Evolutionary conservation across 2,797 vertebrate genomes (phyloP), one percentile per base, ranked within the genome.

Genomic region (Sparus aurata): DNA sequence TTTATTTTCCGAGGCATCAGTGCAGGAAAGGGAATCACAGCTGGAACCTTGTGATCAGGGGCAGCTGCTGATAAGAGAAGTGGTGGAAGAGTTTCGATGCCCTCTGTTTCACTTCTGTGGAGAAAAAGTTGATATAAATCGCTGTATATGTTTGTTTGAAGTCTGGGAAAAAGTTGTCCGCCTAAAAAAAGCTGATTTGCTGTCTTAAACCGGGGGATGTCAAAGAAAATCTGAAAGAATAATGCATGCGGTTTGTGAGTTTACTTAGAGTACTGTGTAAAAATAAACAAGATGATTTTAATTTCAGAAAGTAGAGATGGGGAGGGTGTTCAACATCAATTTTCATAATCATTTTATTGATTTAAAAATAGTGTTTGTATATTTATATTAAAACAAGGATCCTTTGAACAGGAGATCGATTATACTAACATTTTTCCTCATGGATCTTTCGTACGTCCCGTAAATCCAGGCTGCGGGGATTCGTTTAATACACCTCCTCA

Each of bases 401-500:
- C 53, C 34, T 69, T 69, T 73, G 41, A 78, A 64, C 17, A 3
- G 20, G 41, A 65, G 47, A 77, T 84, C 59, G 76, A 66, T 87
- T 69, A 64, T 79, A 59, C 18, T 63, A 80, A 71, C 38, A 50
- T 77, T 72, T 58, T 43, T n/a, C 30, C 38, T 75, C 46, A 55
- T 60, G 41, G 45, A 81, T 77, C 27, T 83, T 59, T 70, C 69
- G 60, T 18, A 59, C 63, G 65, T 85, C 79, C 69, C 8, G 25
- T 65, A 68, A 89, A 81, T 53, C 12, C 34, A 62, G 58, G 58
- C 80, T 76, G 64, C 49, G 57, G 84, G 81, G 76, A 73, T 73
- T 59, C 41, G 77, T 86, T 89, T 84, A 79, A 77, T 69, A 52
- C 27, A 86, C 73, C 62, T 65, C 58, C 75, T 81, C 85, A 47